Evolutionary conservation across 2,797 vertebrate genomes (phyloP), one percentile per base, ranked within the genome.

Genomic region (Euphonia xanthogaster): DNA sequence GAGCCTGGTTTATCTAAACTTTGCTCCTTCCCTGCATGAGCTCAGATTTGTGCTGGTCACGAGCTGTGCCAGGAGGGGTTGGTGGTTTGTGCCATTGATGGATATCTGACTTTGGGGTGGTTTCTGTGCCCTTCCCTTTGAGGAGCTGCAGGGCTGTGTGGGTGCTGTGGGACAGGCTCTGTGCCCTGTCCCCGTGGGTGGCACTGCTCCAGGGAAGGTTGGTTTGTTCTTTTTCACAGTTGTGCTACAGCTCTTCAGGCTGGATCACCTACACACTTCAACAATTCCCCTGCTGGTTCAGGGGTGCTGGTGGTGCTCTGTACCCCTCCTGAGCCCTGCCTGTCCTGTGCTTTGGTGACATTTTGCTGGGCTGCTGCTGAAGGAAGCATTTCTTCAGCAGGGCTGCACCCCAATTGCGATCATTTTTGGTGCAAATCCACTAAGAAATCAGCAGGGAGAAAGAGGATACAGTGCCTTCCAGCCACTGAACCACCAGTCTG

Each of bases 331-430:
- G 40, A 57, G 16, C 51, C 16, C 7, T 25, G 6, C 19, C 14
- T 21, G 1, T 22, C 45, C 37, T 27, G 5, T 16, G 10, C 30
- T 42, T 33, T 14, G 3, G 1, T 24, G 39, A 3, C 39, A 14
- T 60, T 81, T 57, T 80, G 4, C n/a, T 58, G 44, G 10, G 33
- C 37, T 48, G 5, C 12, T 84, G 44, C 54, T 50, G 58, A 37
- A 33, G 17, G 39, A 82, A 6, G 4, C 0, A 19, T 58, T 65
- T 66, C 14, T 68, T 72, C 66, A 65, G 16, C 42, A 50, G 39
- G 24, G 31, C 57, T 62, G 51, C 39, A 66, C 10, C 18, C 6
- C 11, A 27, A 0, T 1, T 90, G 6, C 14, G 20, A 35, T 19
- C 13, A 51, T 27, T 9, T 67, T 54, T 33, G 24, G 27, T 25